These are phyloP conservation scores for Nephrotoma guestfalica DNA, from an alignment of 2,888 invertebrate genomes.

Conservation along the genomic window DNA sequence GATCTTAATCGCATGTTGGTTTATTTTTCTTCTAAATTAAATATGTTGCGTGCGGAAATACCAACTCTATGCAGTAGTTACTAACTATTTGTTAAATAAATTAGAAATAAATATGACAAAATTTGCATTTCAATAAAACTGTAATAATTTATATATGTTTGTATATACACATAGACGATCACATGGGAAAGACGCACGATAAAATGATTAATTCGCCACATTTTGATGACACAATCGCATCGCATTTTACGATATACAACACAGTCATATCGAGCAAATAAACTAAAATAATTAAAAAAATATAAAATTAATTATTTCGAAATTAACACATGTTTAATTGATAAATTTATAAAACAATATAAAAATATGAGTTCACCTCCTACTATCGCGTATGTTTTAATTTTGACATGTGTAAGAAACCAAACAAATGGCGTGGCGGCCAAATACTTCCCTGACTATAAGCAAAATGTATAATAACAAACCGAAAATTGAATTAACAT, in stretches of 20 bases:
- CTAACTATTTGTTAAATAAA: too few relatives aligned
- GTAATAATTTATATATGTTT: not conserved
- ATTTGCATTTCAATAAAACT: not conserved
- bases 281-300: not conserved
- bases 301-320: not conserved
- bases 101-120: not conserved
- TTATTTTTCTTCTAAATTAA: too few relatives aligned
- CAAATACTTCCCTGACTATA: not conserved
- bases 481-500: not conserved
- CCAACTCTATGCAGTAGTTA: too few relatives aligned
- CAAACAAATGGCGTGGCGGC: not conserved
- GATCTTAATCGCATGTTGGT: too few relatives aligned
- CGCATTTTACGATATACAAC: not conserved
- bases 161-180: too few relatives aligned
- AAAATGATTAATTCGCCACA: not conserved
- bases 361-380: not conserved
- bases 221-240: not conserved
- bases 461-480: not conserved
- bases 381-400: not conserved
- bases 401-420: not conserved
- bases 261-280: not conserved
- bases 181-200: not conserved
- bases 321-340: not conserved
- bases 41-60: too few relatives aligned
- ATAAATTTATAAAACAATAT: not conserved